Conservation (phyloP, 2,888 invertebrate genomes). For the Cheilosia vulpina region DNA sequence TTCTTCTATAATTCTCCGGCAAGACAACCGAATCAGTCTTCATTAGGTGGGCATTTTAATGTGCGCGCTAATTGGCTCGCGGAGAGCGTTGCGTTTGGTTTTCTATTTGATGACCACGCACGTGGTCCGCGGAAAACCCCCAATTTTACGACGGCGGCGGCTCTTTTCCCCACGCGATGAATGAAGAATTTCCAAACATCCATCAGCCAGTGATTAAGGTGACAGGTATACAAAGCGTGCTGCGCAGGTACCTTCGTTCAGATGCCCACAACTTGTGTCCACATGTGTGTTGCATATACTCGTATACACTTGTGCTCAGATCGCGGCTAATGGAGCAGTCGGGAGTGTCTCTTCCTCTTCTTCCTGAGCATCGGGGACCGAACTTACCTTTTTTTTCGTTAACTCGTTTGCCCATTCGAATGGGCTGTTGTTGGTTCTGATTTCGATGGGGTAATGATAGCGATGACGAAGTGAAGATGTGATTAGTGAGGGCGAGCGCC, state of each 20-base stretch:
- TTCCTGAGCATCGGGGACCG: slow-evolving; percentile 36
- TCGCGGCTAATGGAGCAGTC: slow-evolving; percentile 40
- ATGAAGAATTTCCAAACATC: slow-evolving; percentile 35
- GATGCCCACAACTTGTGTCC: slow-evolving; percentile 10
- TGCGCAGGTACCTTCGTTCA: slow-evolving; percentile 16
- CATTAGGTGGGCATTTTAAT: slow-evolving; percentile 45
- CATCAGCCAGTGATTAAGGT: slow-evolving; percentile 50
- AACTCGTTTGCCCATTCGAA: slow-evolving; percentile 39
- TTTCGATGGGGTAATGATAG: slow-evolving; percentile 4
- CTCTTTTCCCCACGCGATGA: slow-evolving; percentile 25
- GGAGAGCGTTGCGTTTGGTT: slow-evolving; percentile 26
- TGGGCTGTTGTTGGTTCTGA: slow-evolving; percentile 23
- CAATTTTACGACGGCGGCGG: neutral
- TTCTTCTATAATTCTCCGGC: slow-evolving; percentile 10
- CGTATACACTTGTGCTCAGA: neutral
- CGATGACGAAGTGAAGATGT: slow-evolving; percentile 51
- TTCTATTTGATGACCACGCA: slow-evolving; percentile 10
- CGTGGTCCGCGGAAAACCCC: slow-evolving; percentile 22
- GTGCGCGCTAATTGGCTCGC: slow-evolving; percentile 55
- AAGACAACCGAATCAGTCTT: slow-evolving; percentile 39
- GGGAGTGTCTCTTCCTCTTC: slow-evolving; percentile 23
- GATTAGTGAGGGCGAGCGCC: slow-evolving; percentile 43
- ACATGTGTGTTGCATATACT: slow-evolving; percentile 10
- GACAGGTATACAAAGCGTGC: slow-evolving; percentile 49
- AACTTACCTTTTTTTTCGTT: slow-evolving; percentile 9